Conservation (phyloP, 2,888 invertebrate species). For the Heteromurus nitidus region DNA sequence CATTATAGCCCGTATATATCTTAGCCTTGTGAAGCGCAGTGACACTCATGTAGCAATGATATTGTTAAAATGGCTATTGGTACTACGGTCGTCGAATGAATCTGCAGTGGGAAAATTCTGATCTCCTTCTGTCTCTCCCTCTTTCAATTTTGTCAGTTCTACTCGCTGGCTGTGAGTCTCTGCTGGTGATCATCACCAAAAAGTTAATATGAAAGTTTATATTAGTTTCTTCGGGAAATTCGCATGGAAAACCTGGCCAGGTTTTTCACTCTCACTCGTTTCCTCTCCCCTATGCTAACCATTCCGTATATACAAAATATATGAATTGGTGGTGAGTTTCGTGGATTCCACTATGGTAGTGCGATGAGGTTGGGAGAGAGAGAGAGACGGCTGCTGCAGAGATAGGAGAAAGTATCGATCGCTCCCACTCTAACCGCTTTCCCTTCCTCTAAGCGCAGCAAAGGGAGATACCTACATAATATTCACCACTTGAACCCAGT, state of each 20-base stretch:
- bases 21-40: background rate
- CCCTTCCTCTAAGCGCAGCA: too few species aligned
- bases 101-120: slow-evolving; percentile 16
- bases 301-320: background rate
- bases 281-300: background rate
- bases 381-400: slow-evolving; percentile 37
- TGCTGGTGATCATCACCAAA: slow-evolving; percentile 30
- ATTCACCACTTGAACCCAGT: too few species aligned
- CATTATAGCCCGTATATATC: background rate
- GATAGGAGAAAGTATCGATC: slow-evolving; percentile 56
- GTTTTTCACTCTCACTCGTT: slow-evolving; percentile 10
- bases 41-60: too few species aligned
- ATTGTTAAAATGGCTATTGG: slow-evolving; percentile 29
- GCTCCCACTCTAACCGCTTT: slow-evolving; percentile 22
- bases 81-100: slow-evolving; percentile 4
- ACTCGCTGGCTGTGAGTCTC: background rate
- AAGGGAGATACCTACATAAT: too few species aligned
- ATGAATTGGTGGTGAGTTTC: background rate
- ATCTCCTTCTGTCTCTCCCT: slow-evolving; percentile 20
- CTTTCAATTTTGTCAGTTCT: slow-evolving; percentile 9
- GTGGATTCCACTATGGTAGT: slow-evolving; percentile 6
- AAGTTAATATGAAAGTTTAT: slow-evolving; percentile 44
- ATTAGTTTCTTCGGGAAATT: slow-evolving; percentile 32
- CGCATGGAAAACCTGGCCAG: slow-evolving; percentile 34
- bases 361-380: slow-evolving; percentile 7